Evolutionary conservation across 2,113 vertebrate genomes (phyloP), one percentile per base, ranked within the genome.

Genomic region (Camelus dromedarius): DNA sequence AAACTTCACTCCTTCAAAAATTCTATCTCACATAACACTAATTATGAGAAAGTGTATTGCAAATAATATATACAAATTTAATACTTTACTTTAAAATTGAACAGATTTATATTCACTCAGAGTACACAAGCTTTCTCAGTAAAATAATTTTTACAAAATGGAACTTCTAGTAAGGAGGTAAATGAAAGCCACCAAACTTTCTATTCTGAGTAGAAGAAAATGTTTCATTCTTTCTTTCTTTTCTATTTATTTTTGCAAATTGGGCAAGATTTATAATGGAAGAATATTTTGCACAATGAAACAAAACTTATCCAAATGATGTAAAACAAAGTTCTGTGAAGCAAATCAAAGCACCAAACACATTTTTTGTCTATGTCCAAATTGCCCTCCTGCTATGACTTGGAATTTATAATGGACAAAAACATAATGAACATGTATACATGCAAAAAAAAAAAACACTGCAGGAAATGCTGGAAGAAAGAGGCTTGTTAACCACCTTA

Each of bases 221-320:
- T 89, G 66, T 76, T 76, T 75, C 22, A 52, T 0, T 86, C 35
- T 76, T 89, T 91, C 32, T 70, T 77, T 73, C 46, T 13, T 60
- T 87, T 69, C 54, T 89, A 82, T 52, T 89, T 91, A 89, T 69
- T 94, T 85, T 89, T 96, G 24, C n/a, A 87, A 79, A 90, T 18
- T 77, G 22, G 8, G 54, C 19, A 82, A 72, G 42, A 80, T 35
- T 5, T 46, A 52, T 48, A 50, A 66, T 52, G 54, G 20, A 85
- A 91, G 3, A 89, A 35, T 35, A 12, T 89, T 82, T 73, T 69
- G 3, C 28, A 28, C 72, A 48, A 12, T 60, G 42, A 83, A 90
- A 72, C 24, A 86, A 22, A 95, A 54, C 30, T 7, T 54, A 70
- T 66, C 19, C 28, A 94, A 81, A 86, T 86, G 52, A 92, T 16